These are phyloP conservation scores for Harpalus rubripes DNA, from an alignment of 2,888 invertebrate species.

Conservation along the genomic window DNA sequence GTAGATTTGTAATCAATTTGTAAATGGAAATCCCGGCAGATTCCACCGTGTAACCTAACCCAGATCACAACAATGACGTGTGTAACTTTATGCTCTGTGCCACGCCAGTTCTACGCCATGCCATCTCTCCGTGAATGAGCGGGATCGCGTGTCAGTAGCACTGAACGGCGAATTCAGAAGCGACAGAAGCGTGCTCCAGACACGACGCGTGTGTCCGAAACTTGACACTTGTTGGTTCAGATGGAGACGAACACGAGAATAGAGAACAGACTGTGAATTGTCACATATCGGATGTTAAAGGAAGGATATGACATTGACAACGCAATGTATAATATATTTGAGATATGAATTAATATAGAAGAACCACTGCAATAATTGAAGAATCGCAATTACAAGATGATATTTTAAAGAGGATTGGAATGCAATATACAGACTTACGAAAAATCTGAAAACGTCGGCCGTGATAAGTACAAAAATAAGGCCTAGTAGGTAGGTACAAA, in stretches of 20 bases:
- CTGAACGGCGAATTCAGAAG: not conserved
- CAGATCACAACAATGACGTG: constrained; percentile 17
- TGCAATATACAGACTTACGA: too few species aligned
- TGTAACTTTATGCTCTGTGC: not conserved
- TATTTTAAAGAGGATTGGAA: too few species aligned
- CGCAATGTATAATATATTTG: too few species aligned
- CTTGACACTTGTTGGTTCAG: constrained; percentile 29
- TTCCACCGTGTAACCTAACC: not conserved
- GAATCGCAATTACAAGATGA: too few species aligned
- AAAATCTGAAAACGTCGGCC: too few species aligned
- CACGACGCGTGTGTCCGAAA: constrained; percentile 21
- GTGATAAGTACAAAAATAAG: too few species aligned
- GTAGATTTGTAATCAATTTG: not conserved
- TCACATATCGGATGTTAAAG: not conserved
- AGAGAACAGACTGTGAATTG: not conserved
- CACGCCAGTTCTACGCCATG: constrained; percentile 1
- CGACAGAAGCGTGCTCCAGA: constrained; percentile 10
- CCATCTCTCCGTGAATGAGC: constrained; percentile 13
- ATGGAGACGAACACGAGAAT: not conserved
- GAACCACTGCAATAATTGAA: too few species aligned
- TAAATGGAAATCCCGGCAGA: not conserved
- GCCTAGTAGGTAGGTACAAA: too few species aligned
- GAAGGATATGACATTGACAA: not conserved
- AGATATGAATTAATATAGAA: too few species aligned
- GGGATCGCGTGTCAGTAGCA: constrained; percentile 9